phyloP scores from a whole-genome alignment of 2,888 invertebrate species.

The Eucera pruinosa region DNA sequence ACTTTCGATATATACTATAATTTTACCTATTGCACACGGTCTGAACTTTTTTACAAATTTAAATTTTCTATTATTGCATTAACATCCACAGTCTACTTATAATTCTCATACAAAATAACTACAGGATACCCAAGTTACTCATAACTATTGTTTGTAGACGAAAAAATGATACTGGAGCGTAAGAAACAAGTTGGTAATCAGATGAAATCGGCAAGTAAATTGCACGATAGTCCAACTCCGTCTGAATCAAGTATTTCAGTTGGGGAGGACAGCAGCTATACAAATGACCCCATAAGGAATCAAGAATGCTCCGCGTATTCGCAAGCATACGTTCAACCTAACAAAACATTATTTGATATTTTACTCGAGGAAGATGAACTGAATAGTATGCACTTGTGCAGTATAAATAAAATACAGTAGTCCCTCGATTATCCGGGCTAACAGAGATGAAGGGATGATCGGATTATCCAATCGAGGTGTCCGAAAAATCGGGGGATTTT shows the following conservation, averaged over 20 bases:
- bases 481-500: no score
- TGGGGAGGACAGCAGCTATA: slow-evolving; percentile 77
- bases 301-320: slow-evolving; percentile 75
- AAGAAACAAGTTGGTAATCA: slow-evolving; percentile 81
- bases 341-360: slow-evolving; percentile 79
- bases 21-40: no score
- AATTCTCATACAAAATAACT: slow-evolving; percentile 3
- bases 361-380: slow-evolving; percentile 80
- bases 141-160: slow-evolving; percentile 79
- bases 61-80: no score
- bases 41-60: no score
- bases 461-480: no score
- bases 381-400: slow-evolving; percentile 67
- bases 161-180: slow-evolving; percentile 83
- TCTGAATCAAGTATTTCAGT: slow-evolving; percentile 79
- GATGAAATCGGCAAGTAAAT: slow-evolving; percentile 64
- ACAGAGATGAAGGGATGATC: no score
- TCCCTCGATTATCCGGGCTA: no score
- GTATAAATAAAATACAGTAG: slow-evolving; percentile 7
- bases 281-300: slow-evolving; percentile 68
- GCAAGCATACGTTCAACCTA: slow-evolving; percentile 78
- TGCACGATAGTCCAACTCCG: slow-evolving; percentile 71
- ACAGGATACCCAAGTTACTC: not conserved
- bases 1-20: no score
- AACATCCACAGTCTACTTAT: no score